These are phyloP conservation scores for Epinephelus malabaricus DNA, from an alignment of 2,797 vertebrate genomes.

Conservation along the genomic window DNA sequence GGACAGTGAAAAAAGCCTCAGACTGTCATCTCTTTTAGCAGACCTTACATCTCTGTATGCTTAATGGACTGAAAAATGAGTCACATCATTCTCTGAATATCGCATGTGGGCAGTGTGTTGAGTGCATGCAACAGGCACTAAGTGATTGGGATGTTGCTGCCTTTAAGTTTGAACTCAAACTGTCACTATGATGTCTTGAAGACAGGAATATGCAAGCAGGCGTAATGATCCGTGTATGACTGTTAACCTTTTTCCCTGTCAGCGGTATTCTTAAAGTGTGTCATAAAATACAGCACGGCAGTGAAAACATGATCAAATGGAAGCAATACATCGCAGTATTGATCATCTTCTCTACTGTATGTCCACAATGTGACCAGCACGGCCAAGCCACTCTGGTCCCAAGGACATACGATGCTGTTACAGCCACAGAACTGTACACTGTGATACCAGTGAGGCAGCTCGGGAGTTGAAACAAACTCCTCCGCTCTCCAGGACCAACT, in stretches of 20 bases:
- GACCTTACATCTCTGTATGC: conserved; percentile 48
- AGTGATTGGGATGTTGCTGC: conserved; percentile 57
- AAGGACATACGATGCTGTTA: conserved; percentile 67
- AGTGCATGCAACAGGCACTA: conserved; percentile 37
- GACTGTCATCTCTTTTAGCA: conserved; percentile 58
- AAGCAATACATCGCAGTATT: conserved; percentile 81
- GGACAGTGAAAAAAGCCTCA: conserved; percentile 50
- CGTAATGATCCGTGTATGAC: conserved; percentile 60
- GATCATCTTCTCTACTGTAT: conserved; percentile 61
- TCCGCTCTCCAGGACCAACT: conserved; percentile 80
- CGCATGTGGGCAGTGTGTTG: conserved; percentile 40
- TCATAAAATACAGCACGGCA: conserved; percentile 55
- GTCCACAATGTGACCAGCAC: conserved; percentile 57
- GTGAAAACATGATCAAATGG: conserved; percentile 67
- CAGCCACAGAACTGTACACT: conserved; percentile 81
- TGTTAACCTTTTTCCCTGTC: conserved; percentile 71
- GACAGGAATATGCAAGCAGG: conserved; percentile 78
- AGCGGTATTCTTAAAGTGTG: conserved; percentile 65
- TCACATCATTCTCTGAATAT: conserved; percentile 42
- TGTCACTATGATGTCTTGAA: conserved; percentile 68
- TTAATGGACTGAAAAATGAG: conserved; percentile 55
- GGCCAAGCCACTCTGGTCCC: conserved; percentile 68
- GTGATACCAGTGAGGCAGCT: conserved; percentile 84
- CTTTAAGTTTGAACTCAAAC: conserved; percentile 60
- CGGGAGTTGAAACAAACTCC: conserved; percentile 65